Evolutionary conservation across 2,113 vertebrate species (phyloP).

Genomic region (Rhea americana): DNA sequence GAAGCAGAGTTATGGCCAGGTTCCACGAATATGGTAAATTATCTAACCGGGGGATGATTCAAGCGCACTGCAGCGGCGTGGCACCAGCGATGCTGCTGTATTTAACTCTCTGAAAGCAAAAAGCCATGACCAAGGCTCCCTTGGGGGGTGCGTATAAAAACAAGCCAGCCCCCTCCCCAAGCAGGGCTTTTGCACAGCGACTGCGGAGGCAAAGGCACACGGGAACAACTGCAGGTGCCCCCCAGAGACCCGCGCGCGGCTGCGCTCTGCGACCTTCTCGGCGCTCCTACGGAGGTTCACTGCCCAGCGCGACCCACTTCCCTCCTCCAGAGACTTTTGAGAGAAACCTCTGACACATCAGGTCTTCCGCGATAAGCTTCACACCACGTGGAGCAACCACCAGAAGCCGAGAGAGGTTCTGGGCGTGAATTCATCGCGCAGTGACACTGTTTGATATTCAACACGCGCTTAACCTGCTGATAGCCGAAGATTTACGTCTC

Average conservation of each 20-base stretch:
- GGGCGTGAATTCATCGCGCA: background rate
- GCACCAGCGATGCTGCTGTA: conserved; percentile 12
- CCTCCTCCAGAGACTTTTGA: background rate
- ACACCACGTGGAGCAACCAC: background rate
- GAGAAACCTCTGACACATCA: accelerated
- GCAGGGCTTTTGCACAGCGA: background rate
- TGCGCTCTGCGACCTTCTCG: accelerated
- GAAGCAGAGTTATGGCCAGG: conserved; percentile 10
- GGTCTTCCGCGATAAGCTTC: background rate
- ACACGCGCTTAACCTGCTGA: background rate
- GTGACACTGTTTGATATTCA: background rate
- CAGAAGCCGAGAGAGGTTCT: background rate
- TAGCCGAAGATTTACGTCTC: background rate
- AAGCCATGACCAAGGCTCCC: background rate
- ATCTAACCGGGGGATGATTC: conserved; percentile 26
- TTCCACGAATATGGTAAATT: background rate
- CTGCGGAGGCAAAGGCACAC: background rate
- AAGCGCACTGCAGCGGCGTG: background rate
- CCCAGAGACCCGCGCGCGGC: background rate
- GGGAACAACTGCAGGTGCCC: background rate
- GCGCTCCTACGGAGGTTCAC: background rate
- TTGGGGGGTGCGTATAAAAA: background rate
- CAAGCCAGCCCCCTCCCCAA: background rate
- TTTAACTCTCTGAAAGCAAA: conserved; percentile 59
- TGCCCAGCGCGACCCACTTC: background rate